Base-by-base conservation (phyloP, 2,797 vertebrate genomes). In the Muscicapa striata region DNA sequence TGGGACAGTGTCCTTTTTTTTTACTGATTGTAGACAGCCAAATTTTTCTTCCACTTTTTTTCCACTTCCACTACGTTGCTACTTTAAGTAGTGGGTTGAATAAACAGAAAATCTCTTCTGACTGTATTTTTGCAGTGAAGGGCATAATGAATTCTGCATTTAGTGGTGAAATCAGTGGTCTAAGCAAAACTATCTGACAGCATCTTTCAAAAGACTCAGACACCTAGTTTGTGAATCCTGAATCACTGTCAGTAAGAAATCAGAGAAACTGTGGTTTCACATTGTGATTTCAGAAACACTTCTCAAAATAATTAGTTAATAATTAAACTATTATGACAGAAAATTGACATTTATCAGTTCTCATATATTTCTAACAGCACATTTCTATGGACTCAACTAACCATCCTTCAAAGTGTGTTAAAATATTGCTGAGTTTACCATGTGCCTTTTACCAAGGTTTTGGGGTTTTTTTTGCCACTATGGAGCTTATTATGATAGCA, bases 1-100 rank as follows among this genome's bases (percentile, higher is more conserved):
- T 0, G 0, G 11, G 43, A 77, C 3, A 17, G 5, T 32, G 20
- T 18, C 18, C 3, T 16, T 20, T 38, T 38, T 38, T 6, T 24
- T 45, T 84, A 49, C 26, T 45, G 43, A 34, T 34, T 19, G 9
- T n/a, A 27, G 32, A 54, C 8, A 83, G 40, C 1, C 15, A 52
- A 10, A 30, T 45, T 66, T 76, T 57, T 52, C 26, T 82, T 58
- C 12, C 26, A n/a, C 24, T 54, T 66, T 80, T 62, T 57, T 22
- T 70, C 52, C 26, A 36, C 24, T 29, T 30, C 16, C 57, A 51
- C 16, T 58, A 7, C 46, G 9, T 63, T 54, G 8, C 3, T 58
- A n/a, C 20, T 36, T 36, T 61, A 82, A 46, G 6, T 3, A 30
- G 10, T 16, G 10, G 4, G 30, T 41, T 72, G 6, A 10, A 26